phyloP scores from a whole-genome alignment of 1,140 invertebrate species.

The Monochamus saltuarius region DNA sequence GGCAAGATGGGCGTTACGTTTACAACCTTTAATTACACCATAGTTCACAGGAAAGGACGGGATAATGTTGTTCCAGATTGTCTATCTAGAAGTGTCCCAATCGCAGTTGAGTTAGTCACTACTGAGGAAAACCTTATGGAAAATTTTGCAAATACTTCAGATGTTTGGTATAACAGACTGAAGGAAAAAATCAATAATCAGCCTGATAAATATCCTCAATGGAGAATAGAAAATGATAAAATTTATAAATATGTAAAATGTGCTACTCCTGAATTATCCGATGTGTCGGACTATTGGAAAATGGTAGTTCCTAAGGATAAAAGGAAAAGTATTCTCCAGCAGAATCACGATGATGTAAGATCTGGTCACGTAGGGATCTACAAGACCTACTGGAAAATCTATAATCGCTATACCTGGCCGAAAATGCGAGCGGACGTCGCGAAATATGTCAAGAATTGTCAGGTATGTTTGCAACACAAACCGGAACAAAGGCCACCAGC shows the following conservation, averaged over 20 bases:
- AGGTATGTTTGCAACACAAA: constrained; percentile 12
- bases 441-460: constrained; percentile 30
- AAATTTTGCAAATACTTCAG: neutral
- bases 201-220: constrained; percentile 10
- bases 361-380: constrained; percentile 31
- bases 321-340: constrained; percentile 21
- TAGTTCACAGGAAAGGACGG: neutral
- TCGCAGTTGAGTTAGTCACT: neutral
- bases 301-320: constrained; percentile 33
- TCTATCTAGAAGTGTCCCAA: constrained; percentile 4
- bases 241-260: constrained; percentile 13
- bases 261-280: neutral
- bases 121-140: neutral
- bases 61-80: constrained; percentile 18
- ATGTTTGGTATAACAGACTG: constrained; percentile 3
- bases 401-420: constrained; percentile 36
- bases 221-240: neutral
- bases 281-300: constrained; percentile 31
- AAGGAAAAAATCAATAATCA: neutral
- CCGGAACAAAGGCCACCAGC: too few relatives aligned
- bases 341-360: constrained; percentile 16
- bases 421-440: constrained; percentile 31
- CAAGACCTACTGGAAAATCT: constrained; percentile 30
- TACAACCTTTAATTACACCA: neutral
- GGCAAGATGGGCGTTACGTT: constrained; percentile 3